These are phyloP conservation scores for Formicarius rufipectus DNA, from an alignment of 2,113 vertebrate species.

Conservation along the genomic window DNA sequence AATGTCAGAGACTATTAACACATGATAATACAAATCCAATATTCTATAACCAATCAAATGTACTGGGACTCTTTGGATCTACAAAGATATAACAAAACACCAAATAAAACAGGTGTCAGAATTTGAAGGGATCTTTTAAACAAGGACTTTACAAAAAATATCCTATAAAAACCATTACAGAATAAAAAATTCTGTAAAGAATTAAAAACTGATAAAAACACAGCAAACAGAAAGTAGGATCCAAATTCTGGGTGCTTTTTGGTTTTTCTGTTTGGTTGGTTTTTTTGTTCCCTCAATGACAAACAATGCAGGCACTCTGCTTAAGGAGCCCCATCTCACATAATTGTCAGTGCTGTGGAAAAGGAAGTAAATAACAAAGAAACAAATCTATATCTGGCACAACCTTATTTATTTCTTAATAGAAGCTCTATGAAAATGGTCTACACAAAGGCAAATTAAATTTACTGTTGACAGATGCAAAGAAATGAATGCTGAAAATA, in stretches of 20 bases:
- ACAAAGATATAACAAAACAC: not conserved
- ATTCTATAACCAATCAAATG: not conserved
- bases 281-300: not conserved
- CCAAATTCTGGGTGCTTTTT: not conserved
- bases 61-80: not conserved
- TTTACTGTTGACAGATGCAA: slow-evolving; percentile 23
- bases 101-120: slow-evolving; percentile 7
- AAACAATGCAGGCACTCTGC: not conserved
- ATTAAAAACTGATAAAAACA: not conserved
- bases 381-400: slow-evolving; percentile 14
- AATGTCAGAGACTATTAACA: not conserved
- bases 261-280: too few relatives aligned
- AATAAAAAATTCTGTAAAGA: not conserved
- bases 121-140: not conserved
- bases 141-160: not conserved
- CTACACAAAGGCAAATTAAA: slow-evolving; percentile 26
- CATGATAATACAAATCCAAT: not conserved
- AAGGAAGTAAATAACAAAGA: slow-evolving; percentile 1
- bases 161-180: not conserved
- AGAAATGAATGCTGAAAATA: slow-evolving; percentile 26
- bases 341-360: not conserved
- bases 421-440: not conserved
- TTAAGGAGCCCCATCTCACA: not conserved
- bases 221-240: not conserved
- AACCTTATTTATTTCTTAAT: slow-evolving; percentile 34